Evolutionary conservation across 2,113 vertebrate species (phyloP), one percentile per base, ranked within the genome.

Genomic region (Sinocyclocheilus maitianheensis): DNA sequence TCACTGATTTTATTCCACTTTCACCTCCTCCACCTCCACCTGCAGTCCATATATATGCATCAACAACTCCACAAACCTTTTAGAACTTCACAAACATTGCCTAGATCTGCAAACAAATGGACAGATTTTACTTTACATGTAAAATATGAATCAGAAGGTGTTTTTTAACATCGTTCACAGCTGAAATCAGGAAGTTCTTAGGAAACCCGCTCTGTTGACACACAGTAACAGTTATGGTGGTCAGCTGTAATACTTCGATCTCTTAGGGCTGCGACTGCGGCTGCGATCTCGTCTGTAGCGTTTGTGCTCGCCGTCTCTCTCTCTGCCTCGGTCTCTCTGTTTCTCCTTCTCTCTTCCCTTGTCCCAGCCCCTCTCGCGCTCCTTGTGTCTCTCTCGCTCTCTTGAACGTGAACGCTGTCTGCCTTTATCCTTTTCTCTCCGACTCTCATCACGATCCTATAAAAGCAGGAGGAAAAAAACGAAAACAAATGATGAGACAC

Each of bases 241-340:
- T 97, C 86, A 93, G 93, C 55, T 97, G 96, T 96, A 97, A 81
- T 97, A 96, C 93, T 92, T 97, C 24, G 94, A 94, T 90, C 94
- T 97, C 93, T 92, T 96, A 37, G 96, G 96, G 87, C 96, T 97
- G 87, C 92, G 94, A 87, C 94, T 97, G 88, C 92, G 94, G 87
- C 94, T 97, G 86, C 92, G 94, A 86, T 95, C 96, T 86, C 65
- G 85, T 72, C 85, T 24, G 87, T 90, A 94, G 60, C 90, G 91
- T 72, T 93, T 86, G 63, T 93, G 91, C 48, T 93, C 92, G n/a
- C 92, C 55, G 7, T 93, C 94, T 81, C 85, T 94, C 71, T 94
- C 96, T 80, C 89, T 91, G 65, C 94, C 95, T 3, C 72, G 84
- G 86, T 96, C 96, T 72, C 94, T 69, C 10, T 82, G 60, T 5